Evolutionary conservation across 2,797 vertebrate species (phyloP), one percentile per base, ranked within the genome.

Genomic region (Syndactyla subalaris): DNA sequence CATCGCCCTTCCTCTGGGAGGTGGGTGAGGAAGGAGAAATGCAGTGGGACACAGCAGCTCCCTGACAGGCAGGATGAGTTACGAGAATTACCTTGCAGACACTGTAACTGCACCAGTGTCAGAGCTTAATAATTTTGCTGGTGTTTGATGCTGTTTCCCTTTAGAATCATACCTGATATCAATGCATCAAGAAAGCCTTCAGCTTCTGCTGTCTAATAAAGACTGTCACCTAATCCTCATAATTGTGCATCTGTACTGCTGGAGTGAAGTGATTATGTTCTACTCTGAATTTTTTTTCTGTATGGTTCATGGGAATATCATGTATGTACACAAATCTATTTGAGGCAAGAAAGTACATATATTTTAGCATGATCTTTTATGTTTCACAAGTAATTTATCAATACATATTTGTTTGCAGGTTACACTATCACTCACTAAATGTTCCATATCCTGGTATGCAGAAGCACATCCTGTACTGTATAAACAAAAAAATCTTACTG

Each of bases 381-480:
- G 54, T 85, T 87, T 81, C 75, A 55, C 23, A 87, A 21, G 16
- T 59, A 59, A 70, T 77, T 76, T 92, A 52, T 36, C 61, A 76
- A 57, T 54, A 72, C 4, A 6, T 54, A 57, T 17, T 87, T 89
- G 22, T 58, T 70, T 76, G 30, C 52, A 91, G 68, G 49, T 70
- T 70, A 59, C 18, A 21, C 17, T 58, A 5, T 80, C 29, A 57
- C 13, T 14, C 57, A n/a, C 67, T 49, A 39, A 57, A 55, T 62
- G 43, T 43, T 29, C 43, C 14, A 7, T 34, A n/a, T 63, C 65
- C 46, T 68, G 39, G 18, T 61, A 57, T 48, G 34, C 55, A 62
- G 29, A 91, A 88, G 20, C 29, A 84, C 17, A 55, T 77, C 9
- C 45, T 62, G 14, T 57, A 48, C 41, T 72, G 4, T 54, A 32